Evolutionary conservation across 1,140 invertebrate species (phyloP).

Genomic region (Listronotus oregonensis): DNA sequence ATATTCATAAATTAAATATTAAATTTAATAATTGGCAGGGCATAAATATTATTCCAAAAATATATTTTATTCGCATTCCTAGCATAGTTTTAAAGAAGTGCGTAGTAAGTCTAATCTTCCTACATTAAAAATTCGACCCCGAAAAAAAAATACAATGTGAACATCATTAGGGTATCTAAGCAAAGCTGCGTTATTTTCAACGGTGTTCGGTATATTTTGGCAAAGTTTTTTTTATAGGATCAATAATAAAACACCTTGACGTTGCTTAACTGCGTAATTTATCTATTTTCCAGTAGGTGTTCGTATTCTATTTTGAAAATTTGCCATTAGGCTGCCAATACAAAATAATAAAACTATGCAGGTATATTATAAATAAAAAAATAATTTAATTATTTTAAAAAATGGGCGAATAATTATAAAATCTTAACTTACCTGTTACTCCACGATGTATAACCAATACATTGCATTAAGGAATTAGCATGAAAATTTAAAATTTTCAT

Average conservation of each 20-base stretch:
- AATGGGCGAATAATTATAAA: too few relatives aligned
- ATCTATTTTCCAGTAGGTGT: neutral
- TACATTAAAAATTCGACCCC: neutral
- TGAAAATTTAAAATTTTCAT: too few relatives aligned
- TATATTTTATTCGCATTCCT: constrained; percentile 25
- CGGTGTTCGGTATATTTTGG: too few relatives aligned
- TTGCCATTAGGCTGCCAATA: neutral
- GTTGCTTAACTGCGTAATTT: neutral
- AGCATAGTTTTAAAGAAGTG: constrained; percentile 25
- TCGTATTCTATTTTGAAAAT: neutral
- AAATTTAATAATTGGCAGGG: neutral
- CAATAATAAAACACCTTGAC: too few relatives aligned
- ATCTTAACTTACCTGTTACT: too few relatives aligned
- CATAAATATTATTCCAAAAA: constrained; percentile 14
- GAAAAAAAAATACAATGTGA: neutral
- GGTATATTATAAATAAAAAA: too few relatives aligned
- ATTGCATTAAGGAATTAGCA: too few relatives aligned
- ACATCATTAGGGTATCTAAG: neutral
- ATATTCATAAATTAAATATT: constrained; percentile 5
- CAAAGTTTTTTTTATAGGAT: too few relatives aligned
- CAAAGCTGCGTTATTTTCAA: too few relatives aligned
- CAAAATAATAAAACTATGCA: too few relatives aligned
- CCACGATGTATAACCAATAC: too few relatives aligned
- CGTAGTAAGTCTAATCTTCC: constrained; percentile 1
- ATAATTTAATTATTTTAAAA: too few relatives aligned